A percentile compares a stretch with the other conserved stretches of the same genome.
Evolutionary conservation across 2,797 vertebrate species (phyloP).

Genomic region (Pogoniulus pusillus): DNA sequence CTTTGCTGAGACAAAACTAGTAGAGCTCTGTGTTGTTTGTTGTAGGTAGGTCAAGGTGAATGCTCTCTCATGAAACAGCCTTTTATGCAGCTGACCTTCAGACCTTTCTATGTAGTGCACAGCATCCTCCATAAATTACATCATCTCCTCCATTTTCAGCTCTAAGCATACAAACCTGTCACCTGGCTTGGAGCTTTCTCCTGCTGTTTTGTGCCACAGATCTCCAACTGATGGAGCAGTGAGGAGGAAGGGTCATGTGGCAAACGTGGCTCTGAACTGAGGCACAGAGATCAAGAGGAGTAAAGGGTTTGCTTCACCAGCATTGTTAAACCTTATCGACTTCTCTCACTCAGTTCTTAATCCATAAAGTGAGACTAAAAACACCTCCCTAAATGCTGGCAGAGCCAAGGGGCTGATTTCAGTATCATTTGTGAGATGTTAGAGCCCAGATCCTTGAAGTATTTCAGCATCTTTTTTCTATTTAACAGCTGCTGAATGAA

Average conservation of each 20-base stretch:
- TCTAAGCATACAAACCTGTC: not conserved
- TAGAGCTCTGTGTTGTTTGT: not conserved
- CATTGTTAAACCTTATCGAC: not conserved
- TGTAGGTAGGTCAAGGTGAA: not conserved
- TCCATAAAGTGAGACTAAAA: not conserved
- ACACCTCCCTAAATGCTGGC: not conserved
- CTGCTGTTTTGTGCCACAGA: not conserved
- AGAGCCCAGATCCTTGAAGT: not conserved
- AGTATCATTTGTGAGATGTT: not conserved
- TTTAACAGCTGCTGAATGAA: slow-evolving; percentile 18
- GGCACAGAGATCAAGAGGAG: not conserved
- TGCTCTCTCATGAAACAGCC: not conserved
- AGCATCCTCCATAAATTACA: not conserved
- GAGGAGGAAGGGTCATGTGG: not conserved
- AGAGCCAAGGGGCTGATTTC: not conserved
- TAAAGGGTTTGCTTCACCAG: not conserved
- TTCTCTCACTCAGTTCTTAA: not conserved
- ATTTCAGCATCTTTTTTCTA: slow-evolving; percentile 28
- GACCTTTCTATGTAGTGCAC: not conserved
- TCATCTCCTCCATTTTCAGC: not conserved
- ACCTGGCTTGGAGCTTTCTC: not conserved
- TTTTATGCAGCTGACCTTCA: not conserved
- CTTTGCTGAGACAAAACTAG: not conserved
- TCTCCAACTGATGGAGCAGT: not conserved
- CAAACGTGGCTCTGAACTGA: not conserved